A percentile compares a stretch with the other conserved stretches of the same genome.
These are phyloP conservation scores for Crenichthys baileyi DNA, from an alignment of 2,797 vertebrate species.

Conservation along the genomic window DNA sequence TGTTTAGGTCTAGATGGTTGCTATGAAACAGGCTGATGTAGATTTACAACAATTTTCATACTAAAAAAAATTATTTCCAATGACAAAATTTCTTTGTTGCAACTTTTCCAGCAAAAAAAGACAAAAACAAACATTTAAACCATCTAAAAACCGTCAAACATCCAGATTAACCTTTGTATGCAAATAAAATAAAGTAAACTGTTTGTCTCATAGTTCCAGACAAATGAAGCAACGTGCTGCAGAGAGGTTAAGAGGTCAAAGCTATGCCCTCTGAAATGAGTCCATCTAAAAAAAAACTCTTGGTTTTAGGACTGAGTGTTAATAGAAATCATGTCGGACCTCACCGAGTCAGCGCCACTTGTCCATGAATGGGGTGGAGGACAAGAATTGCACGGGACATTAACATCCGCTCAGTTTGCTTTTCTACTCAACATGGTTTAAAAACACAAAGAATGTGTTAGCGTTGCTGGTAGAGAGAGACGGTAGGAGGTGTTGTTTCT, in stretches of 20 bases:
- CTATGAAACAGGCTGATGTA: background rate
- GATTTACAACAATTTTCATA: too few species aligned
- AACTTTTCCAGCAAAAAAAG: background rate
- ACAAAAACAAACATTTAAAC: conserved; percentile 2
- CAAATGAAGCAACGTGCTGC: background rate
- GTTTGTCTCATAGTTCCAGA: background rate
- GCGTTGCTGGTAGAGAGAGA: conserved; percentile 49
- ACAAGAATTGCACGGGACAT: conserved; percentile 23
- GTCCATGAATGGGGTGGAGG: conserved; percentile 21
- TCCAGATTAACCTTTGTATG: background rate
- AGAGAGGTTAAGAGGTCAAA: conserved; percentile 28
- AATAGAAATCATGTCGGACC: conserved; percentile 47
- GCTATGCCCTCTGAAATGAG: conserved; percentile 12
- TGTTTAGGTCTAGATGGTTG: background rate
- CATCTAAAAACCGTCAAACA: background rate
- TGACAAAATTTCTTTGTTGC: background rate
- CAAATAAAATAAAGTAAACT: background rate
- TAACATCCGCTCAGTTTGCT: conserved; percentile 42
- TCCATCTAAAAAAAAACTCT: background rate
- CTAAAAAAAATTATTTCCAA: background rate
- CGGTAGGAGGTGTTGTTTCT: background rate
- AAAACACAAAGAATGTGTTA: conserved; percentile 37
- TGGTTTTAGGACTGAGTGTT: conserved; percentile 37
- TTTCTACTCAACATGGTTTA: conserved; percentile 30
- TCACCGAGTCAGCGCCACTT: conserved; percentile 45